Evolutionary conservation across 2,888 invertebrate species (phyloP).

Genomic region (Platycheirus rosarum): DNA sequence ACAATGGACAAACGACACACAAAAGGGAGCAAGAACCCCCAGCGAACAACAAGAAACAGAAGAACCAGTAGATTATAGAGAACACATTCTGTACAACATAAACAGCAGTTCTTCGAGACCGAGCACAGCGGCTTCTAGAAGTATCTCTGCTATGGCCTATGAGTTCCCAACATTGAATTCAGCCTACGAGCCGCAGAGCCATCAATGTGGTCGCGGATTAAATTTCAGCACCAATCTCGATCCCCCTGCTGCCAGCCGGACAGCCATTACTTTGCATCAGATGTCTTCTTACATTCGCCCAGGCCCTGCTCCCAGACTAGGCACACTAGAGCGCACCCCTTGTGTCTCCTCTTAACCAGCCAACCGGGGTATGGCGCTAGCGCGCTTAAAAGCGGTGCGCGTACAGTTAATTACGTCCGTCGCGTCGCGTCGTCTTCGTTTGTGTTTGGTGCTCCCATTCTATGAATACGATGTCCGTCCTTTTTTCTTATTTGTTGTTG

Average conservation of each 20-base stretch:
- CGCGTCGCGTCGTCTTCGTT: background rate
- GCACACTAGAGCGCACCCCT: conserved; percentile 38
- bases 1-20: conserved; percentile 52
- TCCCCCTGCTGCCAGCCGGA: background rate
- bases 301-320: background rate
- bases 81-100: conserved; percentile 29
- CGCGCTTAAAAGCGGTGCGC: conserved; percentile 45
- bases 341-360: conserved; percentile 47
- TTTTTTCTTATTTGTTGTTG: conserved; percentile 18
- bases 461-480: conserved; percentile 36
- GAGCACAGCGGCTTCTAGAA: conserved; percentile 1
- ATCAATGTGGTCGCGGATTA: conserved; percentile 54
- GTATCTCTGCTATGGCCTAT: conserved; percentile 50
- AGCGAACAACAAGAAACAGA: conserved; percentile 9
- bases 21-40: conserved; percentile 72
- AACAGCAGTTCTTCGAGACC: conserved; percentile 5
- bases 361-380: conserved; percentile 66
- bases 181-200: conserved; percentile 28
- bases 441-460: conserved; percentile 48
- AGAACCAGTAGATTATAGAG: background rate
- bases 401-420: conserved; percentile 53
- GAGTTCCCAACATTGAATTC: conserved; percentile 41
- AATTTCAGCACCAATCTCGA: conserved; percentile 43
- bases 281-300: conserved; percentile 17
- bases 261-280: conserved; percentile 25